phyloP scores from a whole-genome alignment of 2,113 vertebrate species.

The Heterocephalus glaber region DNA sequence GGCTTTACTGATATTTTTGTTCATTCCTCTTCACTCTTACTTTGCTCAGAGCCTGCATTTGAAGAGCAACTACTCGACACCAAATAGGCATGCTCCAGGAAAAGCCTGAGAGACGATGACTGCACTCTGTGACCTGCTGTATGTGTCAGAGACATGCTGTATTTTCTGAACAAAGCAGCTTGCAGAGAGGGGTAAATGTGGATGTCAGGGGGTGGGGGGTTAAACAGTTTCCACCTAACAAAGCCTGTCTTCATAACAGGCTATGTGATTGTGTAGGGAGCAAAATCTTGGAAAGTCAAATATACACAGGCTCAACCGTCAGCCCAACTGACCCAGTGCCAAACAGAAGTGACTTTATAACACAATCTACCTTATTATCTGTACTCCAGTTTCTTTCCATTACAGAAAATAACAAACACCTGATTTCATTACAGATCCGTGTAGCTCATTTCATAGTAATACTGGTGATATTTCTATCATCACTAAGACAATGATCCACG shows the following conservation, averaged over 20 bases:
- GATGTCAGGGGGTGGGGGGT: not conserved
- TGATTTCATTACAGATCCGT: not conserved
- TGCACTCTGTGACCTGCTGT: not conserved
- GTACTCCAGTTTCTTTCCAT: slow-evolving; percentile 7
- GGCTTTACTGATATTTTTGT: not conserved
- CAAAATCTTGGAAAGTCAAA: not conserved
- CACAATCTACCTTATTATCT: not conserved
- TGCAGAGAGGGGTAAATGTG: slow-evolving; percentile 10
- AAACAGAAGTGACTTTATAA: slow-evolving; percentile 18
- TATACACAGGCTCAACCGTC: not conserved
- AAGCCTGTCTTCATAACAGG: not conserved
- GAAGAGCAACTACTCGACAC: slow-evolving; percentile 10
- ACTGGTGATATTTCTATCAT: not conserved
- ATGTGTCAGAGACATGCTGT: not conserved
- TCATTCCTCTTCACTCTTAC: not conserved
- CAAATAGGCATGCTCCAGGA: not conserved
- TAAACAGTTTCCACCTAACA: not conserved
- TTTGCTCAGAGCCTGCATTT: slow-evolving; percentile 49
- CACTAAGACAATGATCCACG: not conserved
- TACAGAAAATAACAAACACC: not conserved
- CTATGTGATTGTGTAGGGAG: slow-evolving; percentile 22
- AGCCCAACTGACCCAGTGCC: not conserved
- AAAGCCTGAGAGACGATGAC: not conserved
- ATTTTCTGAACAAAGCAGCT: slow-evolving; percentile 22
- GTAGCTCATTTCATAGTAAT: not conserved